Evolutionary conservation across 1,140 invertebrate species (phyloP).

Genomic region (Apis laboriosa): DNA sequence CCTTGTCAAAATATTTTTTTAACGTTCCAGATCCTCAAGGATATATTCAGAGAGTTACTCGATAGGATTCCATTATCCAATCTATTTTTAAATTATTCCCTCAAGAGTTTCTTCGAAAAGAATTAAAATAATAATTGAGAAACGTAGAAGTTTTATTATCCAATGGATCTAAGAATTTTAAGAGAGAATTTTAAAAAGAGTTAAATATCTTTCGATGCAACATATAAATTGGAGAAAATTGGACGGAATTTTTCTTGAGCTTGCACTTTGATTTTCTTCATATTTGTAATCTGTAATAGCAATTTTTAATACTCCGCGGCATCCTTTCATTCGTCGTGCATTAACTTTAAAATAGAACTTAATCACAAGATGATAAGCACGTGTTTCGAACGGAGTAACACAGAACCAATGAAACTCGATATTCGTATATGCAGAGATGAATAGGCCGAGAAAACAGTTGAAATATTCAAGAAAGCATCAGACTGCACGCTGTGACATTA

Average conservation of each 20-base stretch:
- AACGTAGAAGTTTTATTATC: background rate
- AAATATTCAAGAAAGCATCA: constrained; percentile 14
- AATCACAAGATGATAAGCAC: no score
- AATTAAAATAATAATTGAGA: no score
- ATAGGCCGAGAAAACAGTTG: background rate
- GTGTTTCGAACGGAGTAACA: background rate
- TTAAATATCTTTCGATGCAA: constrained; percentile 22
- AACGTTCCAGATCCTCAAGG: no score
- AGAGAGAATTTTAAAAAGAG: background rate
- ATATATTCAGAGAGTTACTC: no score
- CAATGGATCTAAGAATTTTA: background rate
- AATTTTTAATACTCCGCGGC: background rate
- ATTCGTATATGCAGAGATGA: background rate
- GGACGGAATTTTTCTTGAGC: background rate
- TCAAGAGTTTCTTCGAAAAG: no score
- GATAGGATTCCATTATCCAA: no score
- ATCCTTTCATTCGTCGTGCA: background rate
- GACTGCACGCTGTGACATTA: constrained; percentile 64
- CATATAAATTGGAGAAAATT: constrained; percentile 11
- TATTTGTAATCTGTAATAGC: no score
- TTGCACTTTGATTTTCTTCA: background rate
- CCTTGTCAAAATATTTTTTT: no score
- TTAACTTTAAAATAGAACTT: background rate
- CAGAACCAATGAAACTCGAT: background rate
- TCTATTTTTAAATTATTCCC: no score